Evolutionary conservation across 1,140 invertebrate species (phyloP).

Genomic region (Zaprionus ornatus): DNA sequence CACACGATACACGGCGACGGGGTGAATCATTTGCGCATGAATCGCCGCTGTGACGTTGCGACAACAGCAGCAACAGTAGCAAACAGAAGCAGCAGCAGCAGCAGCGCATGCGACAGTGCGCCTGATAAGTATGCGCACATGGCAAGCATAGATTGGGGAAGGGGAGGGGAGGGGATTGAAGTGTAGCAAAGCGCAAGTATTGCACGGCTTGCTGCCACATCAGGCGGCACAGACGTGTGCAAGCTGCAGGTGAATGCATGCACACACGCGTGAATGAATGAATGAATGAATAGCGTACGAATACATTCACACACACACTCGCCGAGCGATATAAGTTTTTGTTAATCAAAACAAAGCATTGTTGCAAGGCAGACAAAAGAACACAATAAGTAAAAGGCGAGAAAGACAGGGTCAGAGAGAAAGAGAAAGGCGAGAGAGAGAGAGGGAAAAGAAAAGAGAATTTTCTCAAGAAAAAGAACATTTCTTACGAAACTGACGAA

Average conservation of each 20-base stretch:
- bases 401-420: not conserved
- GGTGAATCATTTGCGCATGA: slow-evolving; percentile 24
- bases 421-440: not conserved
- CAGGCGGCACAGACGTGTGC: not conserved
- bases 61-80: not conserved
- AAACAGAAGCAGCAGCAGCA: not conserved
- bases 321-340: not conserved
- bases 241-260: not conserved
- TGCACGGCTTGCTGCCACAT: not conserved
- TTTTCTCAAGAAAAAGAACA: not conserved
- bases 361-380: not conserved
- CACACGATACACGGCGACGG: not conserved
- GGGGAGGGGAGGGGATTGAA: not conserved
- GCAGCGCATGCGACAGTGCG: slow-evolving; percentile 3
- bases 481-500: not conserved
- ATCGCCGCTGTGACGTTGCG: slow-evolving; percentile 15
- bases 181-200: not conserved
- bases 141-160: not conserved
- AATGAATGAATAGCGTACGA: not conserved
- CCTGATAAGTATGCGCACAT: slow-evolving; percentile 21
- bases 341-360: not conserved
- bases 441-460: not conserved
- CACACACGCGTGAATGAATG: slow-evolving; percentile 10
- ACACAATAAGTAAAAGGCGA: not conserved
- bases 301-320: not conserved